Conservation (phyloP, 2,797 vertebrate genomes). For the Mionectes olivaceus region DNA sequence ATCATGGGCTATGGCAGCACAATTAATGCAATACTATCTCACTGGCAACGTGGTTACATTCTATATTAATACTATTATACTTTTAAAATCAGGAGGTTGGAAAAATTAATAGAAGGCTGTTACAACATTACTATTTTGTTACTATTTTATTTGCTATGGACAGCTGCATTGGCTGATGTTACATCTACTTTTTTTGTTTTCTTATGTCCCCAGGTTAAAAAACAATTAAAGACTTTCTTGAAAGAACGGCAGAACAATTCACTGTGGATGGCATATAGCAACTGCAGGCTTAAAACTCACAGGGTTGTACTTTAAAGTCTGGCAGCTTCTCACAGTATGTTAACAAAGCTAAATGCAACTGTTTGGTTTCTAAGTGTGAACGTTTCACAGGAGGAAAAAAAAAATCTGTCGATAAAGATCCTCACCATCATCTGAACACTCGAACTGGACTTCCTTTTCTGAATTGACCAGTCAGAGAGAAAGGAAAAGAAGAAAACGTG, state of each 20-base stretch:
- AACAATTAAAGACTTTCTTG: not conserved
- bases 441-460: constrained; percentile 87
- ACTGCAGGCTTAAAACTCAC: constrained; percentile 49
- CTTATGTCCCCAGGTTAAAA: not conserved
- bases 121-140: not conserved
- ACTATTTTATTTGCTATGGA: not conserved
- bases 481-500: constrained; percentile 76
- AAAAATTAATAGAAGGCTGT: not conserved
- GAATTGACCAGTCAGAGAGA: constrained; percentile 80
- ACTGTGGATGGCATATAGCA: constrained; percentile 9
- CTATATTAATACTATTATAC: constrained; percentile 5
- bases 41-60: not conserved
- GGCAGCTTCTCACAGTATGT: constrained; percentile 42
- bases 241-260: constrained; percentile 9
- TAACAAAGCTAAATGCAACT: constrained; percentile 54
- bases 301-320: constrained; percentile 10
- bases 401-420: constrained; percentile 77
- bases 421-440: constrained; percentile 85
- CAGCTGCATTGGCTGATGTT: constrained; percentile 43
- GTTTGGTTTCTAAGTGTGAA: constrained; percentile 67
- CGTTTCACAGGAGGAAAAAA: constrained; percentile 56
- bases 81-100: not conserved
- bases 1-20: not conserved
- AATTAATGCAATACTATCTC: not conserved
- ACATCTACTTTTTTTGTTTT: constrained; percentile 30